phyloP scores from a whole-genome alignment of 2,113 vertebrate genomes.

The Sigmodon hispidus region DNA sequence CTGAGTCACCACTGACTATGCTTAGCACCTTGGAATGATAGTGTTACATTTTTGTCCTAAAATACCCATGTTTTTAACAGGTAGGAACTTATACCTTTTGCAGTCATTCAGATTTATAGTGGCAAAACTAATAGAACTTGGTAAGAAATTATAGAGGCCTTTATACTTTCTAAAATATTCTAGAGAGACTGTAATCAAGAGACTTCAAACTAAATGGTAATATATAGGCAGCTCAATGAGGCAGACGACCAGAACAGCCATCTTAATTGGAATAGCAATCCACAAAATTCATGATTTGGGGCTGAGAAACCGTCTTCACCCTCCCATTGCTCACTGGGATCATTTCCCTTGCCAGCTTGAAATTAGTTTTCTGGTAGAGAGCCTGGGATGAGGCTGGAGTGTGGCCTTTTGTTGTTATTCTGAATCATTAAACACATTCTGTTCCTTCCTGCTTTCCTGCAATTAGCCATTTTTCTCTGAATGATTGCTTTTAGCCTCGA shows the following conservation, averaged over 20 bases:
- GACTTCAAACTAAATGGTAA: not conserved
- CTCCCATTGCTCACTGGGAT: accelerated
- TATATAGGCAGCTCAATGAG: not conserved
- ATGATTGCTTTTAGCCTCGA: too few species aligned
- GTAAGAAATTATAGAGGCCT: not conserved
- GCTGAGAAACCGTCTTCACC: not conserved
- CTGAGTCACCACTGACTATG: not conserved
- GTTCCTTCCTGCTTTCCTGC: not conserved
- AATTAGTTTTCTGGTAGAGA: accelerated
- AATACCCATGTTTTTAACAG: not conserved
- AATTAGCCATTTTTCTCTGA: not conserved
- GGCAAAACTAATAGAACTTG: not conserved
- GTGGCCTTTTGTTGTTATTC: accelerated
- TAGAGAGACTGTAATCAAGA: accelerated
- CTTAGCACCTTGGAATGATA: not conserved
- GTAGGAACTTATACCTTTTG: not conserved
- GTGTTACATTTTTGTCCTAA: not conserved
- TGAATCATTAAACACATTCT: not conserved
- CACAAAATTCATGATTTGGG: accelerated
- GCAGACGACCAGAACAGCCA: not conserved
- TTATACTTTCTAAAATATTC: not conserved
- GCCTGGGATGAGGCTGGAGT: accelerated
- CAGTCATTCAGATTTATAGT: not conserved
- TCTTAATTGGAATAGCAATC: not conserved
- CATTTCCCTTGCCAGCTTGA: accelerated